Base-by-base conservation (phyloP, 2,888 invertebrate genomes). In the Teleiodes luculella region DNA sequence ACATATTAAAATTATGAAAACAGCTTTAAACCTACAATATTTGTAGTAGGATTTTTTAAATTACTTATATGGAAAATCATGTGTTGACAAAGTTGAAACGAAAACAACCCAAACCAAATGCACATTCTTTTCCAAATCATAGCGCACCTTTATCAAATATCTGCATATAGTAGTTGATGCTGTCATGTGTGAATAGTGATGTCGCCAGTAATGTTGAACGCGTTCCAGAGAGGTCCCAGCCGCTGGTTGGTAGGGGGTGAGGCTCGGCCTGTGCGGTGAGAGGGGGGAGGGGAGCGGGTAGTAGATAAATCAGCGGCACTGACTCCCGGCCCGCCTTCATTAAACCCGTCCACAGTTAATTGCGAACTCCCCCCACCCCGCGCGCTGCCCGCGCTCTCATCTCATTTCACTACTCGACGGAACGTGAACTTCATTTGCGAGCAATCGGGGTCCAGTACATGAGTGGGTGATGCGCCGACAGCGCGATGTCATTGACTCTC, bases 261-360 rank as follows among this genome's bases (percentile, higher is more conserved):
- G 18, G 48, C 18, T 8, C 11, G 31, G 14, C 16, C 31, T 8
- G 6, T n/a, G n/a, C 30, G 18, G 45, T 7, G 28, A 6, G n/a
- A 24, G 45, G n/a, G 7, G 45, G n/a, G 20, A n/a, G n/a, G 24
- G 24, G 20, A n/a, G 52, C 54, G 48, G 49, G 54, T 57, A 68
- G 66, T 72, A 68, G 68, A 76, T 77, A 77, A 75, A 76, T 76
- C 77, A 74, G 66, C 49, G 54, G 50, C 52, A 53, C 62, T 60
- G 56, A 43, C 24, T 43, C 43, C 24, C 43, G 24, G 7, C 39
- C 31, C 16, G 68, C 74, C 78, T 78, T 78, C 66, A 82, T 80
- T 80, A 79, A 74, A 72, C 65, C 59, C 64, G 56, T 13, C 35
- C 1, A 31, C 18, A 66, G 78, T 73, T 79, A 78, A 83, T 81